Conservation (phyloP, 2,113 vertebrate species). For the Saccopteryx bilineata region DNA sequence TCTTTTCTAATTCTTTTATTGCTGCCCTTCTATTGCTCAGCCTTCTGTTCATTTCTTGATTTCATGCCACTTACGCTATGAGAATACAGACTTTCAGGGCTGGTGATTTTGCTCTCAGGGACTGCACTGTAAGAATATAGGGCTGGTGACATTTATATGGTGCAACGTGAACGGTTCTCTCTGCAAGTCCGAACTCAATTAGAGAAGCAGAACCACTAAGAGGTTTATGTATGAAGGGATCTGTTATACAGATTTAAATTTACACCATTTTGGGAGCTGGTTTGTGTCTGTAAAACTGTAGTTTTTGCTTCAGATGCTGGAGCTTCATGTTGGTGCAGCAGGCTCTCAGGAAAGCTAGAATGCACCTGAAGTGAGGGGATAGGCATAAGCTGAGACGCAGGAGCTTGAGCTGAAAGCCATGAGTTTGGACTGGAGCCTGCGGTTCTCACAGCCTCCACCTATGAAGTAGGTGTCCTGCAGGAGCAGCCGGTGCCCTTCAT, state of each 20-base stretch:
- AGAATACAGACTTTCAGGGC: background rate
- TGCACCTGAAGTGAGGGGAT: background rate
- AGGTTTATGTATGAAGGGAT: background rate
- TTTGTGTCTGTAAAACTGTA: background rate
- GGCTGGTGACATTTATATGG: background rate
- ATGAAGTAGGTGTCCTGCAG: background rate
- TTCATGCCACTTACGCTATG: background rate
- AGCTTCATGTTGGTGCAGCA: background rate
- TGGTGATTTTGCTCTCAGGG: too few relatives aligned
- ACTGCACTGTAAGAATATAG: too few relatives aligned
- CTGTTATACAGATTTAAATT: background rate
- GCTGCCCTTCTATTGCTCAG: background rate
- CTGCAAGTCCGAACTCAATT: background rate
- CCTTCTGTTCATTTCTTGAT: background rate
- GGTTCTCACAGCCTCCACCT: background rate
- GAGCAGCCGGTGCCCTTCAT: background rate
- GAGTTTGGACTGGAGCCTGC: background rate
- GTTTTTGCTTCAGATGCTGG: background rate
- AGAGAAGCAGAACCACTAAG: background rate
- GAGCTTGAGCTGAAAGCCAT: background rate
- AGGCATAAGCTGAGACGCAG: too few relatives aligned
- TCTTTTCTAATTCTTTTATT: background rate
- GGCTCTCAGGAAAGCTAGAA: background rate
- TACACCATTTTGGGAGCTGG: background rate
- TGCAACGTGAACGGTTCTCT: background rate